Percentiles rank a stretch among this genome's conserved stretches.
These are phyloP conservation scores for Palythoa grandis DNA, from an alignment of 92 coral and sea anemone species.

Conservation along the genomic window DNA sequence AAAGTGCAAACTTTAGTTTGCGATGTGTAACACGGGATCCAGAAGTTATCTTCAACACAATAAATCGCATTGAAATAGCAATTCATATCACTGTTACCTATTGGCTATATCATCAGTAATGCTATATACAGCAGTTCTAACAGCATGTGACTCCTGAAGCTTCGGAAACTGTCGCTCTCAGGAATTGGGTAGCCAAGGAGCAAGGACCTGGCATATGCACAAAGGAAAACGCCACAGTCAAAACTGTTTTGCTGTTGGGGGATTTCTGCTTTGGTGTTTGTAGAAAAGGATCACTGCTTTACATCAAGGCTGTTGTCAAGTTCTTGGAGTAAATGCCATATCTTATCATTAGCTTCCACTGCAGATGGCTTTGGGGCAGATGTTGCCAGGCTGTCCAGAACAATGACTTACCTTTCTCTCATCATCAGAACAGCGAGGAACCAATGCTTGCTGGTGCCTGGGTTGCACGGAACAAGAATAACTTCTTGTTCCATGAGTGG, in stretches of 20 bases:
- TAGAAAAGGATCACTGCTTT: constrained; percentile 7
- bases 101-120: background rate
- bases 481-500: constrained; percentile 55
- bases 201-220: constrained; percentile 36
- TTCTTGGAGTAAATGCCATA: constrained; percentile 29
- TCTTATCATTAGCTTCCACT: constrained; percentile 40
- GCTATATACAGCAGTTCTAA: constrained; percentile 48
- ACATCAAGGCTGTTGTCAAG: constrained; percentile 15
- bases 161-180: constrained; percentile 13
- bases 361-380: constrained; percentile 55
- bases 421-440: constrained; percentile 42
- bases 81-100: constrained; percentile 12
- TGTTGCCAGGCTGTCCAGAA: constrained; percentile 55
- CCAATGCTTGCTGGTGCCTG: constrained; percentile 57
- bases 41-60: background rate
- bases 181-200: constrained; percentile 23
- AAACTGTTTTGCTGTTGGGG: constrained; percentile 36
- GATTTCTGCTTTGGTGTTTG: constrained; percentile 33
- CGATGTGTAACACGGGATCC: background rate
- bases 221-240: constrained; percentile 48
- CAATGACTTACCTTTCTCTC: constrained; percentile 39
- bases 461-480: constrained; percentile 56
- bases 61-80: constrained; percentile 2
- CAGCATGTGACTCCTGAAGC: constrained; percentile 41
- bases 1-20: background rate